Evolutionary conservation across 2,888 invertebrate species (phyloP).

Genomic region (Eurytoma adleriae): DNA sequence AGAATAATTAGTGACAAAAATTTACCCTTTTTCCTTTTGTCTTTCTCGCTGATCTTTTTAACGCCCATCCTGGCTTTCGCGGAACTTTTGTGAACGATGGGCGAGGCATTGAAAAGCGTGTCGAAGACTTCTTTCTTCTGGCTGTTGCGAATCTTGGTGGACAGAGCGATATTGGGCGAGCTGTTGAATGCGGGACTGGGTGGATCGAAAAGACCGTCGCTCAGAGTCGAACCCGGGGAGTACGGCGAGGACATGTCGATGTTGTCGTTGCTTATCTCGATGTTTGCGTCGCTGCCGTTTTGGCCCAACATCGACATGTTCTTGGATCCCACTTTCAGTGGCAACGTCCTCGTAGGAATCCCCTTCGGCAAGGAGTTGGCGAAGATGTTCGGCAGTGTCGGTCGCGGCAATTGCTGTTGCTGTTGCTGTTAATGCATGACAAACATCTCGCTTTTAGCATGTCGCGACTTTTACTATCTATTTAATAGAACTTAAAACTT

Average conservation of each 20-base stretch:
- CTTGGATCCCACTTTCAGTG: constrained; percentile 66
- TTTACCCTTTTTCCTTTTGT: constrained; percentile 74
- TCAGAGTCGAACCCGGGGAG: constrained; percentile 92
- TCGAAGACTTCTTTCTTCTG: constrained; percentile 80
- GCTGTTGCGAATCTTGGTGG: constrained; percentile 65
- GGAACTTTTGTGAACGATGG: constrained; percentile 74
- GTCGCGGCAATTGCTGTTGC: constrained; percentile 65
- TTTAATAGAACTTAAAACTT: too few species aligned
- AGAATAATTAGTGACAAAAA: not conserved
- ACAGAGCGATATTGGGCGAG: constrained; percentile 65
- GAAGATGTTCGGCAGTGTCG: constrained; percentile 70
- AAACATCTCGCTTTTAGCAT: too few species aligned
- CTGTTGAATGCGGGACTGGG: constrained; percentile 77
- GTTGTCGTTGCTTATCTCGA: constrained; percentile 76
- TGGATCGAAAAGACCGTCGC: constrained; percentile 91
- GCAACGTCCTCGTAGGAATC: constrained; percentile 53
- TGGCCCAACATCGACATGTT: constrained; percentile 69
- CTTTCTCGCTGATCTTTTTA: constrained; percentile 69
- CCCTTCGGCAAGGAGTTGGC: constrained; percentile 68
- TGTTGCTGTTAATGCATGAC: not conserved
- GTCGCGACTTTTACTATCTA: too few species aligned
- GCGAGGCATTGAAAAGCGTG: constrained; percentile 81
- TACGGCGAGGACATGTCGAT: constrained; percentile 90
- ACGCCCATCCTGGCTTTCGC: constrained; percentile 69
- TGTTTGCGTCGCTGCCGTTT: constrained; percentile 73